A percentile compares a stretch with the other conserved stretches of the same genome.
These are phyloP conservation scores for Alcedo quadribrachys DNA, from an alignment of 2,797 vertebrate genomes.

Conservation along the genomic window DNA sequence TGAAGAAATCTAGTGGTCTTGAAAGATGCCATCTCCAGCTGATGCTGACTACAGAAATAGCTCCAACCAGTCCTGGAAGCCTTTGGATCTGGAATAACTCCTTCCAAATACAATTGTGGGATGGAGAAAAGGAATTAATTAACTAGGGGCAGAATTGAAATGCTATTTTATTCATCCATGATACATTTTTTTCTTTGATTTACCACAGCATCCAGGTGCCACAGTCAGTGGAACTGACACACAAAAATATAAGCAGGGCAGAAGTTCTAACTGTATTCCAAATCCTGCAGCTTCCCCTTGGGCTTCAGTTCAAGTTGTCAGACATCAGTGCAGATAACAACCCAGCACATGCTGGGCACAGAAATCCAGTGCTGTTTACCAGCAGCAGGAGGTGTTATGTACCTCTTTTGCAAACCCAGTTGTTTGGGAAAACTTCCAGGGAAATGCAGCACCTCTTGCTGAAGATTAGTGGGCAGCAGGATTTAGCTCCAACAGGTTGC, in stretches of 20 bases:
- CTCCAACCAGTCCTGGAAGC: neutral
- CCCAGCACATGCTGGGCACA: constrained; percentile 24
- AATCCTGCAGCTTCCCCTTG: neutral
- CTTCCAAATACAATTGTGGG: neutral
- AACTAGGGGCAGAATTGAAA: neutral
- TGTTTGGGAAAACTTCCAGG: constrained; percentile 50
- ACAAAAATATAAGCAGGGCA: constrained; percentile 8
- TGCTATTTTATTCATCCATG: constrained; percentile 37
- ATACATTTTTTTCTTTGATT: constrained; percentile 27
- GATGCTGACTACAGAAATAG: constrained; percentile 20
- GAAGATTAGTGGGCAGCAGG: neutral
- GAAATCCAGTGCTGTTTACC: constrained; percentile 32
- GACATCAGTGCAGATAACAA: constrained; percentile 41
- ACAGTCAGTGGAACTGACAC: neutral
- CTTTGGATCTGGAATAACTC: constrained; percentile 15
- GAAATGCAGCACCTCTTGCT: constrained; percentile 5
- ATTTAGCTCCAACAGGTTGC: neutral
- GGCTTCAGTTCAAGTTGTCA: constrained; percentile 32
- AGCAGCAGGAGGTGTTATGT: constrained; percentile 35
- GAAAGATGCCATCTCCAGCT: constrained; percentile 26
- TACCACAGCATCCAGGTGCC: constrained; percentile 30
- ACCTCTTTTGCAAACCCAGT: constrained; percentile 34
- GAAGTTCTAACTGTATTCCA: constrained; percentile 10
- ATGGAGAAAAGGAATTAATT: constrained; percentile 14
- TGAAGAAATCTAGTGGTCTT: constrained; percentile 50